Base-by-base conservation (phyloP, 1,140 invertebrate species). In the Delia radicum region DNA sequence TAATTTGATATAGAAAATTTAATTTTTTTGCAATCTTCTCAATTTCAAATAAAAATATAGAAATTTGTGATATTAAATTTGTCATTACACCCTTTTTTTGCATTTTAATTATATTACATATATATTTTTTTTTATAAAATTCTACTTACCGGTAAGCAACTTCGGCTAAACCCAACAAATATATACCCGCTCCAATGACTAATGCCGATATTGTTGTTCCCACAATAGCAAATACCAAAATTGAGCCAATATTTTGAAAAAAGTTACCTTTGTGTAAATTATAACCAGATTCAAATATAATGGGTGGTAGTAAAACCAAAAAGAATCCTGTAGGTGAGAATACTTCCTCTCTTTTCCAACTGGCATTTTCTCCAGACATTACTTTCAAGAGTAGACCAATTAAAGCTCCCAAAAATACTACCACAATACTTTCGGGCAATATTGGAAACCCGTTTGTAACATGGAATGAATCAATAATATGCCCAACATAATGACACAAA, bases 261-360 rank as follows among this genome's bases (percentile, higher is more conserved):
- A 99, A 99, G 84, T 99, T 99, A 33, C 97, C 97, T 87, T 99
- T 99, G 82, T 99, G 97, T 65, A 99, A 90, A 91, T 99, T 99
- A 84, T 99, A 99, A 4, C 98, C 98, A 4, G 96, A 98, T 88
- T 99, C 98, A 90, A 99, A 99, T 79, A 99, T 99, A 62, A 99
- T 99, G 0, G 98, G 98, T 6, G 98, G 98, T n/a, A 99, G 85
- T 0, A 99, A 89, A 1, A 99, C 94, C 62, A 99, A 89, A 81
- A 99, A 99, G 85, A 99, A 99, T 10, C 96, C 95, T 65, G 96
- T 99, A 0, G 97, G 97, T 13, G 96, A 96, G 81, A 99, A 98
- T 0, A 96, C 95, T 88, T 99, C 97, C 87, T 98, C 96, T 87
- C 96, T 97, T 82, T 93, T 92, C 95, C 95, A 97, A 86, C 97